Percentiles rank a stretch among this genome's conserved stretches.
Conservation (phyloP, 2,888 invertebrate species). For the Rugalucina vietnamica region DNA sequence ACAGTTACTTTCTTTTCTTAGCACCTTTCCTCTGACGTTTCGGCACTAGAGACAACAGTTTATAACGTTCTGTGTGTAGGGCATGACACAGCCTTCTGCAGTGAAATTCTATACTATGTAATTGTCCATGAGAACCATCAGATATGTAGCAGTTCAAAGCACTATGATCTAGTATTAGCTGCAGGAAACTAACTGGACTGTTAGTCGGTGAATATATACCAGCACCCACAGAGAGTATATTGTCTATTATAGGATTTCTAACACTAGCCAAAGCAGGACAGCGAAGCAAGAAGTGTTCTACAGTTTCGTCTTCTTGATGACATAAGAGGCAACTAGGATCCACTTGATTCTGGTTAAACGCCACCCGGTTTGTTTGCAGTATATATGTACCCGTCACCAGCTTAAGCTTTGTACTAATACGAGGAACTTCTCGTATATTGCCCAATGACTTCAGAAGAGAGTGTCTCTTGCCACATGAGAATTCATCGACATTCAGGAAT, state of each 20-base stretch:
- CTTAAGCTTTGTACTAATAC: background rate
- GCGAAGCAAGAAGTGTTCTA: slow-evolving; percentile 10
- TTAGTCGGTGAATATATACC: background rate
- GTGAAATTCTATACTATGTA: background rate
- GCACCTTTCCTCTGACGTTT: background rate
- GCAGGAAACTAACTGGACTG: background rate
- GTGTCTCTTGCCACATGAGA: background rate
- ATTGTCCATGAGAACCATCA: background rate
- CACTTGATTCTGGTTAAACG: background rate
- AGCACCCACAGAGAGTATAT: background rate
- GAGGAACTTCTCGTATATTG: background rate
- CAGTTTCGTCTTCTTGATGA: background rate
- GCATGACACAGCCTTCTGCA: background rate
- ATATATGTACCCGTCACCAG: slow-evolving; percentile 2
- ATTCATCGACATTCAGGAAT: background rate
- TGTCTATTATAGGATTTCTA: background rate
- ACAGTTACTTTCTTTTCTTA: too few relatives aligned
- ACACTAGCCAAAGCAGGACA: slow-evolving; percentile 4
- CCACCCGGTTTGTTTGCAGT: slow-evolving; percentile 10
- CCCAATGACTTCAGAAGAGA: background rate
- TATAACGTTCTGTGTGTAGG: background rate
- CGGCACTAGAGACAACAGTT: background rate
- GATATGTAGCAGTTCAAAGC: background rate
- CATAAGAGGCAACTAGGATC: slow-evolving; percentile 2
- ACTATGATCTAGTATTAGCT: slow-evolving; percentile 1